Base-by-base conservation (phyloP, 2,888 invertebrate genomes). In the Cataglyphis altisquamis region DNA sequence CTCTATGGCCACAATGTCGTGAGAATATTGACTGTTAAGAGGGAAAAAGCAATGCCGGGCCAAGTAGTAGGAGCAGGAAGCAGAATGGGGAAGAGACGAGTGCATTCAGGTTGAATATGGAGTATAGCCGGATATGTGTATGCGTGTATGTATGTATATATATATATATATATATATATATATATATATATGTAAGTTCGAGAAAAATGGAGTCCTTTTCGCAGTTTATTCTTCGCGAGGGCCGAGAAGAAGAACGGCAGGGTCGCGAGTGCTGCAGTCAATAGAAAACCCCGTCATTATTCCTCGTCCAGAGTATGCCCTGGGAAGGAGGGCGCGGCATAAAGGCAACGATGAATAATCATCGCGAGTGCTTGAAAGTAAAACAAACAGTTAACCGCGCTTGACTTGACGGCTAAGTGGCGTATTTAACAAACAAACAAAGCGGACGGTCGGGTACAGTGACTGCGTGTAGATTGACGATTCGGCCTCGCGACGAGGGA, bases 321-420 rank as follows among this genome's bases (percentile, higher is more conserved):
- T 62, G 74, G 29, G 75, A 87, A 83, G 86, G 77, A 82, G 87
- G 88, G 83, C 87, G 84, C 80, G 78, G 88, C 85, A 92, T 90
- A 92, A 93, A 93, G 88, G 90, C 88, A 90, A 89, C 91, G 92
- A 93, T 94, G 93, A 94, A 94, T 94, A 94, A 94, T 93, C 93
- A 93, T 94, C 89, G 86, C 90, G 89, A 92, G 92, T 91, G 88
- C 91, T 92, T 90, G 87, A 91, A 92, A 92, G 91, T 91, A 92
- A 93, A 93, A 94, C 92, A 94, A 94, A 93, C 92, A 93, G 91
- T 87, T 92, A 93, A 91, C 90, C 91, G 83, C 88, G 91, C 92
- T 92, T 89, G 90, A 93, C 91, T 93, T 92, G 92, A 91, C 90
- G 88, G 90, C 90, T 92, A 93, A 94, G 93, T 93, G 93, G 92